These are phyloP conservation scores for Carassius carassius DNA, from an alignment of 2,113 vertebrate species.

Conservation along the genomic window DNA sequence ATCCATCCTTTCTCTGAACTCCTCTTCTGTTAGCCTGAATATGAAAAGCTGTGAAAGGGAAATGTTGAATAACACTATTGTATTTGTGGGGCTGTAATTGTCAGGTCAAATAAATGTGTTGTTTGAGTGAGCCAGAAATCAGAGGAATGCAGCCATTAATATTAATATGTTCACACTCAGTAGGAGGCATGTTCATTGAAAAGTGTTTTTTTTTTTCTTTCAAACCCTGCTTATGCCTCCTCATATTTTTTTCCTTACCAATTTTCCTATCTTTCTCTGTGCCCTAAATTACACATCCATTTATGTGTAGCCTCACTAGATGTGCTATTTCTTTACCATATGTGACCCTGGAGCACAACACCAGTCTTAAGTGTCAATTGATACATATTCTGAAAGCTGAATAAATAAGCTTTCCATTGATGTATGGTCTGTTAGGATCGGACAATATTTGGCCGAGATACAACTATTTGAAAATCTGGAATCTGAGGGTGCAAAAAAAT, in stretches of 20 bases:
- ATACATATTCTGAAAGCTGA: no score
- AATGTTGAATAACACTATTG: slow-evolving; percentile 29
- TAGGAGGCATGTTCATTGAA: slow-evolving; percentile 28
- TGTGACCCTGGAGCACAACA: no score
- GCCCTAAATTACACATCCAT: slow-evolving; percentile 12
- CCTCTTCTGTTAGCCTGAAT: slow-evolving; percentile 1
- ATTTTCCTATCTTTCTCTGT: not conserved
- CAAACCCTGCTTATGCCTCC: not conserved
- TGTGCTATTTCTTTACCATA: not conserved
- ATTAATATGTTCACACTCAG: slow-evolving; percentile 38
- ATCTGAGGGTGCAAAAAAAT: no score
- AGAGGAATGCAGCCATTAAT: slow-evolving; percentile 28
- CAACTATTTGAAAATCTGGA: no score
- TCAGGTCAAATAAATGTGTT: slow-evolving; percentile 12
- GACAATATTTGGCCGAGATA: no score
- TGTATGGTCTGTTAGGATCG: no score
- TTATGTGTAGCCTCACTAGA: not conserved
- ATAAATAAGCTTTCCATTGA: no score
- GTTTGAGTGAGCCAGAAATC: slow-evolving; percentile 5
- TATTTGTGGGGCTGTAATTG: slow-evolving; percentile 6
- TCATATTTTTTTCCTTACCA: not conserved
- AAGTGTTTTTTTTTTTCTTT: slow-evolving; percentile 34
- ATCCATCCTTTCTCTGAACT: not conserved
- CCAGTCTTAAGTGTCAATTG: no score
- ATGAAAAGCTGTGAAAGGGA: slow-evolving; percentile 11